Conservation (phyloP, 2,888 invertebrate species). For the Mythimna pallens region DNA sequence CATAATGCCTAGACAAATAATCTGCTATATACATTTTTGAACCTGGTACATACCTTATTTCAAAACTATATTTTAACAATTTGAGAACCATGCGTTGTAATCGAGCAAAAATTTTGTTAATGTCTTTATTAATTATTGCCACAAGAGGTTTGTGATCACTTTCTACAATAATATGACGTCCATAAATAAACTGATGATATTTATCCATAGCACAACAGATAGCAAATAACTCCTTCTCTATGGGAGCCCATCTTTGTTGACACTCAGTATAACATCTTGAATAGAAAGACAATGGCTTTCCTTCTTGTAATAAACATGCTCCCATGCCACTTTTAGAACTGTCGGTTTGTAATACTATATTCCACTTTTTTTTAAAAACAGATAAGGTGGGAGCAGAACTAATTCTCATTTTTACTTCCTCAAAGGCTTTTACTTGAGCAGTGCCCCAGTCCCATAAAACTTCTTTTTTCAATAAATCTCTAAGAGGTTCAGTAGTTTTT, state of each 20-base stretch:
- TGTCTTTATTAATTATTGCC: neutral
- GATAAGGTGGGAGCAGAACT: constrained; percentile 1
- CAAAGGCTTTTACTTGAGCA: neutral
- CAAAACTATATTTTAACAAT: neutral
- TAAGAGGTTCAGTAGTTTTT: constrained; percentile 2
- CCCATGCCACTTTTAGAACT: constrained; percentile 9
- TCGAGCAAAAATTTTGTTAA: neutral
- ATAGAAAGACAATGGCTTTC: neutral
- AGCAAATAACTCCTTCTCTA: neutral
- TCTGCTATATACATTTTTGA: constrained; percentile 4
- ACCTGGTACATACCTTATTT: constrained; percentile 2
- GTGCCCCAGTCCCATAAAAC: neutral
- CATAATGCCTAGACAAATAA: neutral
- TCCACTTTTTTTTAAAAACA: neutral
- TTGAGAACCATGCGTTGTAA: constrained; percentile 5
- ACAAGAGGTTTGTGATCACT: constrained; percentile 1
- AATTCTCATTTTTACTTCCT: constrained; percentile 1
- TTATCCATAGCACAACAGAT: constrained; percentile 5
- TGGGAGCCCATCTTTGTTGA: constrained; percentile 5
- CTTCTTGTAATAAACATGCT: constrained; percentile 1
- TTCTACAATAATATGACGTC: neutral
- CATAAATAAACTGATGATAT: constrained; percentile 6
- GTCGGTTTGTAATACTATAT: neutral
- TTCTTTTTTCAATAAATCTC: neutral
- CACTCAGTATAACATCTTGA: neutral